Percentiles rank a stretch among this genome's conserved stretches.
These are phyloP conservation scores for Cephalopachus bancanus DNA, from an alignment of 2,797 vertebrate species.

Conservation along the genomic window DNA sequence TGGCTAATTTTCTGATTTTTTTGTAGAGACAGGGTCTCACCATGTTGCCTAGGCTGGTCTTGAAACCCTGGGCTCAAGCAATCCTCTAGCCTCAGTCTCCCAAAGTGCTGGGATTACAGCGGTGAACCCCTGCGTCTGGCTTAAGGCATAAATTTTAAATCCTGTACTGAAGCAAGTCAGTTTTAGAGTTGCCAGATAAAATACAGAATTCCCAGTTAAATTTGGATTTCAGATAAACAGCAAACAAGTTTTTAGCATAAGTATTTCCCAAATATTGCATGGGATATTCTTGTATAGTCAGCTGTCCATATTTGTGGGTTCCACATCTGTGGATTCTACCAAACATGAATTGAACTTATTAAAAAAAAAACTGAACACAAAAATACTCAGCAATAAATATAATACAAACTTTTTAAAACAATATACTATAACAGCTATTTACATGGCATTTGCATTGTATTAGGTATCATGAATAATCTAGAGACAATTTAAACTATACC, in stretches of 20 bases:
- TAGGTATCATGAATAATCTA: not conserved
- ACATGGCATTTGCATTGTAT: not conserved
- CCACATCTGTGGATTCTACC: not conserved
- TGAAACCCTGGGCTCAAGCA: too few species aligned
- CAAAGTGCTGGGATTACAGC: too few species aligned
- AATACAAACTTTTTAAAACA: not conserved
- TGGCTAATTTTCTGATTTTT: too few species aligned
- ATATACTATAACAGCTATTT: not conserved
- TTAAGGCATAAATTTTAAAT: not conserved
- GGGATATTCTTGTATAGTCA: not conserved
- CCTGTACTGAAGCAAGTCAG: not conserved
- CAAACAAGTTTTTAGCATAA: not conserved
- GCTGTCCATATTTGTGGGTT: not conserved
- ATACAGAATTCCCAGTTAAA: conserved; percentile 1
- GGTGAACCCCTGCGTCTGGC: too few species aligned
- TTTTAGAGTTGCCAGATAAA: not conserved
- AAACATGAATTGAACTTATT: not conserved
- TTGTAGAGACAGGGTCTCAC: too few species aligned
- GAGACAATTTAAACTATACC: not conserved
- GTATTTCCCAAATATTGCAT: not conserved
- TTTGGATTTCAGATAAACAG: not conserved
- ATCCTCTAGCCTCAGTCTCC: too few species aligned
- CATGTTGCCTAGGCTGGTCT: too few species aligned
- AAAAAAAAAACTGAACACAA: not conserved
- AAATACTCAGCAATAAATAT: too few species aligned